Conservation (phyloP, 2,113 vertebrate species). For the Ictalurus punctatus region DNA sequence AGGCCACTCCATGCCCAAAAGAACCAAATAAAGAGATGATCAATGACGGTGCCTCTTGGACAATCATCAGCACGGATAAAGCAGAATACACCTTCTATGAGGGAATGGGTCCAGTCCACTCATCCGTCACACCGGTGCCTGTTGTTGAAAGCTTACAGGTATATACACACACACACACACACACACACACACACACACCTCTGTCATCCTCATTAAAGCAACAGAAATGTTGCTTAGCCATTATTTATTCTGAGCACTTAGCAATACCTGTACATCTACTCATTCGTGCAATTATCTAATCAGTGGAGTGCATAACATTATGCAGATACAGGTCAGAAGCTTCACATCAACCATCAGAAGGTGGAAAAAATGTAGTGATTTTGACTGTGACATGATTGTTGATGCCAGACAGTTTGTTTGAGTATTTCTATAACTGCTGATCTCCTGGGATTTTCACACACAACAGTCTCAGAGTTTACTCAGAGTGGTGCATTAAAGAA, state of each 20-base stretch:
- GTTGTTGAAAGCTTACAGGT: constrained; percentile 99
- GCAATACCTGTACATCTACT: too few species aligned
- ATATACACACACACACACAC: background rate
- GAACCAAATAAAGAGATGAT: constrained; percentile 99
- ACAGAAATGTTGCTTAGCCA: background rate
- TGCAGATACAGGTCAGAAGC: too few species aligned
- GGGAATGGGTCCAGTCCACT: constrained; percentile 97
- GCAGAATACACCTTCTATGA: constrained; percentile 99
- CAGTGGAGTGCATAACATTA: too few species aligned
- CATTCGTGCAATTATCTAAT: too few species aligned
- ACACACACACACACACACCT: background rate
- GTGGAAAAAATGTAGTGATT: too few species aligned
- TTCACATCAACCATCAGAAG: background rate
- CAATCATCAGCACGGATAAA: constrained; percentile 99
- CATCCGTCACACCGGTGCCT: constrained; percentile 97
- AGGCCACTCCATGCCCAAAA: constrained; percentile 99
- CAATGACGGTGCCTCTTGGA: constrained; percentile 99
- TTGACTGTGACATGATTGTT: too few species aligned
- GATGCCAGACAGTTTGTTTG: too few species aligned
- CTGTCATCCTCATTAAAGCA: background rate
- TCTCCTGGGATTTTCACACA: too few species aligned
- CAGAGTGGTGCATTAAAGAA: too few species aligned
- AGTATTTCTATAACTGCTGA: too few species aligned
- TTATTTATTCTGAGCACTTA: background rate
- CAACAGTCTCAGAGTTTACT: too few species aligned